Conservation (phyloP, 2,888 invertebrate species). For the Priocnemis perturbator region DNA sequence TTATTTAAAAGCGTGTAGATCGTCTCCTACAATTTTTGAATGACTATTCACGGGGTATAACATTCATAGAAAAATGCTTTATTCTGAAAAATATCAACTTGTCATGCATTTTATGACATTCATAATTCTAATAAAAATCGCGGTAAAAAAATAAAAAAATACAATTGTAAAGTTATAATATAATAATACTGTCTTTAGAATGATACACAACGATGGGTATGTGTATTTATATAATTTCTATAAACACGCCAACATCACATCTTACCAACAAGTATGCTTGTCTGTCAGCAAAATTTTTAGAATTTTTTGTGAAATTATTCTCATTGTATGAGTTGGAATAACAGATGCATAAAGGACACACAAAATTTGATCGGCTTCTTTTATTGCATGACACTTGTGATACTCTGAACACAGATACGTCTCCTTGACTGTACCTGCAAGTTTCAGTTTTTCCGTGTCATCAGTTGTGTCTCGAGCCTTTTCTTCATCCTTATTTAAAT, state of each 20-base stretch:
- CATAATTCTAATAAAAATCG: no score
- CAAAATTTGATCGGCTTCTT: slow-evolving; percentile 81
- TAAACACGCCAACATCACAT: neutral
- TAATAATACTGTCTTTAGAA: no score
- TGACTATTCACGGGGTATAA: no score
- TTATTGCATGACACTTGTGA: slow-evolving; percentile 88
- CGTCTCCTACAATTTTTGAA: no score
- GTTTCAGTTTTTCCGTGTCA: slow-evolving; percentile 43
- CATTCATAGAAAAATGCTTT: no score
- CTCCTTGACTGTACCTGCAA: slow-evolving; percentile 76
- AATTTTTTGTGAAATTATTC: slow-evolving; percentile 82
- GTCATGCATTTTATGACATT: no score
- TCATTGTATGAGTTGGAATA: slow-evolving; percentile 86
- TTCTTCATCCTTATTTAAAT: slow-evolving; percentile 51
- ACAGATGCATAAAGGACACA: slow-evolving; percentile 85
- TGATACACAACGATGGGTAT: no score
- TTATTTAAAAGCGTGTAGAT: no score
- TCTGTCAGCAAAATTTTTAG: slow-evolving; percentile 80
- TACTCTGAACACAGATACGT: slow-evolving; percentile 91
- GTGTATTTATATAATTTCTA: no score
- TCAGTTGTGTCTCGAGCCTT: slow-evolving; percentile 23
- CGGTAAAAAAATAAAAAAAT: no score
- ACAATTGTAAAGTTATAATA: no score
- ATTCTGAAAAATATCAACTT: no score
- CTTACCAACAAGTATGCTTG: slow-evolving; percentile 84